Evolutionary conservation across 2,888 invertebrate species (phyloP).

Genomic region (Acleris literana): DNA sequence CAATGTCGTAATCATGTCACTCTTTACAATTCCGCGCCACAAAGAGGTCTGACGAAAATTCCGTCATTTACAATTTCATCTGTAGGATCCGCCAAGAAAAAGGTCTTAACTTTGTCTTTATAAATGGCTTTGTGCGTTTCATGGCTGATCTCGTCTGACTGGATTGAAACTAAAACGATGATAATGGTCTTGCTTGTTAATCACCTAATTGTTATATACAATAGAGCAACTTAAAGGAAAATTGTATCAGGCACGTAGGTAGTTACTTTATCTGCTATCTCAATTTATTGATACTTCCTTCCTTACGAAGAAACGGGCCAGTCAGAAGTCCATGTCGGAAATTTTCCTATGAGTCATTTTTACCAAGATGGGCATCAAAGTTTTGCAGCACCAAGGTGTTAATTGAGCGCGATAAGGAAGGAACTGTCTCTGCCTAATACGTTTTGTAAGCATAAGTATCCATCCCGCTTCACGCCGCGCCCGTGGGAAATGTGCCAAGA

Average conservation of each 20-base stretch:
- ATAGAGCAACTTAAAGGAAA: neutral
- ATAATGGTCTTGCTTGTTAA: slow-evolving; percentile 17
- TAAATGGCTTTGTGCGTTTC: slow-evolving; percentile 23
- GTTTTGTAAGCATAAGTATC: slow-evolving; percentile 32
- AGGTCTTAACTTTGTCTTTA: slow-evolving; percentile 19
- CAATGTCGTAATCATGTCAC: slow-evolving; percentile 7
- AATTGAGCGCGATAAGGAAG: slow-evolving; percentile 31
- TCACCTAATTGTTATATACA: slow-evolving; percentile 5
- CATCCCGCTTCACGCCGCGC: slow-evolving; percentile 53
- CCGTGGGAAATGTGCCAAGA: slow-evolving; percentile 64
- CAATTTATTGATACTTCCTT: neutral
- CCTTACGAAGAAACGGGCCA: slow-evolving; percentile 1
- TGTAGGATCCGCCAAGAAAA: slow-evolving; percentile 15
- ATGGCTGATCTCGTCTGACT: slow-evolving; percentile 19
- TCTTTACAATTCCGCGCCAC: slow-evolving; percentile 17
- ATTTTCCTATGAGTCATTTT: slow-evolving; percentile 26
- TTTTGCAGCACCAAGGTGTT: slow-evolving; percentile 29
- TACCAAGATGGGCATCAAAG: slow-evolving; percentile 11
- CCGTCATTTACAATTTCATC: slow-evolving; percentile 29
- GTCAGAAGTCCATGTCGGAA: slow-evolving; percentile 9
- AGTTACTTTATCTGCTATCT: neutral
- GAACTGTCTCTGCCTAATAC: slow-evolving; percentile 32
- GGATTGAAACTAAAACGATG: slow-evolving; percentile 11
- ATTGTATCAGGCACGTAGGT: neutral
- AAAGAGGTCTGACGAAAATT: slow-evolving; percentile 25